Base-by-base conservation (phyloP, 2,888 invertebrate species). In the Thereva unica region DNA sequence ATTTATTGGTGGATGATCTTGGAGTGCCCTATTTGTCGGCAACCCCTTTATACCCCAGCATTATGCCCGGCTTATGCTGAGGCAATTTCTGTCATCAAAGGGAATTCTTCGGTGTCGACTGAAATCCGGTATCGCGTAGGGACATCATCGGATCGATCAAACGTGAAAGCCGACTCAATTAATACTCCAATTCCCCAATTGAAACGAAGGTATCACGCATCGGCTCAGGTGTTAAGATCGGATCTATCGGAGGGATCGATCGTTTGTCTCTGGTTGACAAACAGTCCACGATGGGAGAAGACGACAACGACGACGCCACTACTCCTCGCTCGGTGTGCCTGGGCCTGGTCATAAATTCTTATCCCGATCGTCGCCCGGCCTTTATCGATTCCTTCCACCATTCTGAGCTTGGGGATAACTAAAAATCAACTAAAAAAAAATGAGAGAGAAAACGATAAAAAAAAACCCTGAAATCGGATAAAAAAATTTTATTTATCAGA, bases 131-230 rank as follows among this genome's bases (percentile, higher is more conserved):
- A 64, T 64, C 64, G n/a, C 42, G 12, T 37, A 23, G 34, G 40
- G 44, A 23, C 12, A 64, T 55, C 54, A 44, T 37, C 59, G 69
- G 70, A 69, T 71, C 71, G 71, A 68, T 71, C 71, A 71, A 71
- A 71, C 67, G 67, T 61, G 52, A 68, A 66, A 70, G 71, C 71
- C 71, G 71, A 69, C 71, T 71, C 71, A 71, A 71, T 71, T 71
- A 71, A 71, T 71, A 71, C 67, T 59, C 63, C 55, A 23, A 23
- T 23, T 53, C 67, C 67, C 69, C 71, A 71, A 61, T 61, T 50
- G 49, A 38, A 34, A 38, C 41, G 12, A 40, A 55, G 8, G 42
- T 54, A 45, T 44, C 35, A 45, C 34, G 45, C 54, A 45, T 44
- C 54, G 47, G 45, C 34, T 47, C 44, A 64, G 55, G 64, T 64